Evolutionary conservation across 2,888 invertebrate genomes (phyloP).

Genomic region (Drosophila monieri): DNA sequence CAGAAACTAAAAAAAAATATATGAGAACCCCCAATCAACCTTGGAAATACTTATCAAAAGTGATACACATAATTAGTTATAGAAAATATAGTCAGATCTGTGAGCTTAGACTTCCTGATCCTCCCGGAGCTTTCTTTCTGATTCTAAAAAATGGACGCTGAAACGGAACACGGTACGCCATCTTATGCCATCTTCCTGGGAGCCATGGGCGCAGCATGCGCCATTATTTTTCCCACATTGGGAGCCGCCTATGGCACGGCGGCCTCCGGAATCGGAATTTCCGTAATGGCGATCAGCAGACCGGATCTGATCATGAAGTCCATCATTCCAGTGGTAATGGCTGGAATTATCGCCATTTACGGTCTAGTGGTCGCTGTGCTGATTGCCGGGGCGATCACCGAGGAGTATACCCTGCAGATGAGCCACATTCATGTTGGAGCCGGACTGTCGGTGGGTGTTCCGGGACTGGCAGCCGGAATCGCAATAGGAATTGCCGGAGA

Average conservation of each 20-base stretch:
- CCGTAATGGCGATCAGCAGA: slow-evolving; percentile 99
- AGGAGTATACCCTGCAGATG: slow-evolving; percentile 89
- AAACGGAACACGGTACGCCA: slow-evolving; percentile 20
- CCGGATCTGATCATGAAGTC: slow-evolving; percentile 99
- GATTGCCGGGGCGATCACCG: slow-evolving; percentile 92
- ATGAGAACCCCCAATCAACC: too few relatives aligned
- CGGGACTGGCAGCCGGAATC: slow-evolving; percentile 98
- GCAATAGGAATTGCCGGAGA: slow-evolving; percentile 99
- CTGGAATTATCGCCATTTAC: slow-evolving; percentile 99
- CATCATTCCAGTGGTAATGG: slow-evolving; percentile 99
- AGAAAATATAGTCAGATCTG: neutral
- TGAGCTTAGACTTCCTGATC: neutral
- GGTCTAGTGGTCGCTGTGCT: slow-evolving; percentile 99
- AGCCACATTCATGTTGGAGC: slow-evolving; percentile 98
- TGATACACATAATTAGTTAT: neutral
- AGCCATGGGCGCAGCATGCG: slow-evolving; percentile 91
- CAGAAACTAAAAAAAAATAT: neutral
- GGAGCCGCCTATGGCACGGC: slow-evolving; percentile 99
- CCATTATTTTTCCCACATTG: slow-evolving; percentile 85
- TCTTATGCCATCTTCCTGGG: slow-evolving; percentile 57
- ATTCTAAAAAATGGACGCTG: slow-evolving; percentile 29
- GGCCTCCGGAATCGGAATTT: slow-evolving; percentile 99
- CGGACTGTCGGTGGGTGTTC: slow-evolving; percentile 97
- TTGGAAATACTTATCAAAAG: neutral
- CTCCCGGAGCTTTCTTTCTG: neutral